Base-by-base conservation (phyloP, 2,888 invertebrate genomes). In the Carterocephalus palaemon region DNA sequence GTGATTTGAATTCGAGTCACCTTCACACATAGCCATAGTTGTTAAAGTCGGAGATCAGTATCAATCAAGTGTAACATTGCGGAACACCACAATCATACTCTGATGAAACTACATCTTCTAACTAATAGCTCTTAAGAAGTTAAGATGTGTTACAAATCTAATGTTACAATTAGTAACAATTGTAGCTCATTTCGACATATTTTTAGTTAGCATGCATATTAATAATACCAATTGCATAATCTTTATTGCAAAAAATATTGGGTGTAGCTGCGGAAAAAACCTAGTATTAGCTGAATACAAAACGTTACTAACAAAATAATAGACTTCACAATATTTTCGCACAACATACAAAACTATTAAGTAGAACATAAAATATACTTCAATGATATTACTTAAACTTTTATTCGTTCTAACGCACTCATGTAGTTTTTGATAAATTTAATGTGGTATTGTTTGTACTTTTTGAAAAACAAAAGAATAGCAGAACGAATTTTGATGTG, bases 11-110 rank as follows among this genome's bases (percentile, higher is more conserved):
- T n/a, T n/a, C n/a, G n/a, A n/a, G n/a, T n/a, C 13, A 24, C 33
- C 24, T 22, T 32, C 17, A 33, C 41, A 41, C 23, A 23, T 24
- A 41, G 24, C 23, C 23, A 16, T 12, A 7, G 17, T 23, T 41
- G 33, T 19, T 38, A 17, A 24, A n/a, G n/a, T 37, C 22, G 17
- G n/a, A 33, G 33, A 33, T 41, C 16, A 33, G 39, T 29, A 41
- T 41, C 24, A 41, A 41, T 41, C 41, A 41, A 17, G 29, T 24
- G 32, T 32, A 24, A 19, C 24, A 19, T 33, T 20, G 9, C 19
- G 2, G 13, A 13, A 23, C 32, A 10, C 24, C 13, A 32, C 24
- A 36, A 17, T 36, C 23, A 33, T 23, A 20, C 16, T 20, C 29
- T 19, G 32, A 33, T 33, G 24, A 17, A 33, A 41, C 16, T 28